Conservation (phyloP, 92 coral and sea anemone genomes). For the Phenganax subtilis region DNA sequence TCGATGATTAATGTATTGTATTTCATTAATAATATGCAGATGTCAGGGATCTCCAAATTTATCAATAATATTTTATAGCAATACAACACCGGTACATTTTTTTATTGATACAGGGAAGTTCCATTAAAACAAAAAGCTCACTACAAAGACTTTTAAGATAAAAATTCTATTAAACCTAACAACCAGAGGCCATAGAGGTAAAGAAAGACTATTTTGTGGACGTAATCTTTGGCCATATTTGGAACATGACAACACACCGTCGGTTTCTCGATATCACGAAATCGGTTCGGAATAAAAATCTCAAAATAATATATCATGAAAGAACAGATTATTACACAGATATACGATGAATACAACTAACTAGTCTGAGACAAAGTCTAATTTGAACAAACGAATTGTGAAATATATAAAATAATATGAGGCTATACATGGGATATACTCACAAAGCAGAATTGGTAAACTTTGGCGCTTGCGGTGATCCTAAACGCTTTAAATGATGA, state of each 20-base stretch:
- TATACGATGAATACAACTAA: not conserved
- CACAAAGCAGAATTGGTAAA: slow-evolving; percentile 94
- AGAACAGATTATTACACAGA: not conserved
- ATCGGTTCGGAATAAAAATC: not conserved
- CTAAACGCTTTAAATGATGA: slow-evolving; percentile 76
- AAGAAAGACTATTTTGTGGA: not conserved
- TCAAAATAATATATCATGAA: not conserved
- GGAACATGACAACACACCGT: slow-evolving; percentile 16
- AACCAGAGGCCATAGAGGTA: not conserved
- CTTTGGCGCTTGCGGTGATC: slow-evolving; percentile 89
- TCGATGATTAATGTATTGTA: not conserved
- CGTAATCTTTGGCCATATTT: not conserved
- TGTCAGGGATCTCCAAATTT: not conserved
- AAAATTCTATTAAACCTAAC: not conserved
- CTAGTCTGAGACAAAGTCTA: not conserved
- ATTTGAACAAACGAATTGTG: not conserved
- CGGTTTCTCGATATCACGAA: slow-evolving; percentile 13
- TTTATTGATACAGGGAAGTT: no score
- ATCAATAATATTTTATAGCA: no score
- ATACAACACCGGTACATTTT: no score
- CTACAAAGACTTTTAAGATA: no score
- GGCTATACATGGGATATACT: slow-evolving; percentile 57
- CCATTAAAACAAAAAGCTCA: no score
- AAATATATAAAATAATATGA: not conserved
- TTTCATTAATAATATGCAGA: not conserved